Conservation (phyloP, 2,888 invertebrate species). For the Aphelenchoides bicaudatus region DNA sequence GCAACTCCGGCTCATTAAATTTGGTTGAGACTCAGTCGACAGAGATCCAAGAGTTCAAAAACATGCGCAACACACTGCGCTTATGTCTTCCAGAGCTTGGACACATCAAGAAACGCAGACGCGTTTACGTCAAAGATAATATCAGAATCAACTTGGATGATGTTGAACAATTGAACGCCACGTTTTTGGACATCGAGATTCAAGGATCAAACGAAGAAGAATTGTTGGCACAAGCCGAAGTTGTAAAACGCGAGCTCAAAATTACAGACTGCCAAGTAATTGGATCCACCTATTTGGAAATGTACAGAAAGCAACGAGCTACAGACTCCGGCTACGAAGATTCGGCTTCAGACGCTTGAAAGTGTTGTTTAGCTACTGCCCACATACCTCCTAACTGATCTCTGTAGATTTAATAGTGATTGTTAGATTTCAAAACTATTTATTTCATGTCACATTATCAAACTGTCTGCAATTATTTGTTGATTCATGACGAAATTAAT, state of each 20-base stretch:
- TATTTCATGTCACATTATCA: too few relatives aligned
- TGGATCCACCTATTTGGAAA: constrained; percentile 27
- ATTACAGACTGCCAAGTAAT: constrained; percentile 20
- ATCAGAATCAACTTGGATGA: constrained; percentile 35
- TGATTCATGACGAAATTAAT: too few relatives aligned
- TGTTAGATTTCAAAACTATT: too few relatives aligned
- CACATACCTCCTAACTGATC: too few relatives aligned
- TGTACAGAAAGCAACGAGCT: constrained; percentile 15
- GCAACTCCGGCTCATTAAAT: constrained; percentile 19
- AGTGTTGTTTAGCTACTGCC: too few relatives aligned
- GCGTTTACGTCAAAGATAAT: constrained; percentile 35
- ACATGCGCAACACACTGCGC: background rate
- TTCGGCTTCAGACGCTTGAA: constrained; percentile 8
- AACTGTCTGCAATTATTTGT: too few relatives aligned
- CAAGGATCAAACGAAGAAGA: constrained; percentile 4
- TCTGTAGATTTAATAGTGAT: too few relatives aligned
- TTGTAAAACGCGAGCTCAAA: constrained; percentile 16
- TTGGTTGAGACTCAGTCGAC: constrained; percentile 24
- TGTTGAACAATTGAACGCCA: constrained; percentile 33
- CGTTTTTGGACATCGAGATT: constrained; percentile 37
- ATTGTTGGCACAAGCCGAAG: constrained; percentile 12
- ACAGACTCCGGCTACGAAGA: constrained; percentile 28
- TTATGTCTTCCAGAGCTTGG: constrained; percentile 32
- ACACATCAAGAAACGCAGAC: constrained; percentile 28
- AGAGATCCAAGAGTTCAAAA: constrained; percentile 14